A percentile compares a stretch with the other conserved stretches of the same genome.
phyloP scores from a whole-genome alignment of 2,113 vertebrate species.

The Lepisosteus osseus region DNA sequence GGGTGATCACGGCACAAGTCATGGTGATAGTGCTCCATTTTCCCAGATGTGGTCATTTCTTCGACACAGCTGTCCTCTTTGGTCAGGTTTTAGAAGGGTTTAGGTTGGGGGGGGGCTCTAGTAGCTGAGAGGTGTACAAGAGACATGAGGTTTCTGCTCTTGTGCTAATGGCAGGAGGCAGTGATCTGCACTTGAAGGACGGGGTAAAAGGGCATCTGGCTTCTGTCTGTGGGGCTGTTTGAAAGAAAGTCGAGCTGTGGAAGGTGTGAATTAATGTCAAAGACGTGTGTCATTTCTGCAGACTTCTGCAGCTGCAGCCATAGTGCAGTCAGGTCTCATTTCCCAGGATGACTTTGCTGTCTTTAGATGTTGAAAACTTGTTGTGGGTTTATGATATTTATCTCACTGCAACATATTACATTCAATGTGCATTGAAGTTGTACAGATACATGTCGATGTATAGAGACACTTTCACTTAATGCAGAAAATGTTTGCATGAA shows the following conservation, averaged over 20 bases:
- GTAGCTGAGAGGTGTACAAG: constrained; percentile 1
- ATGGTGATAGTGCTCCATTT: neutral
- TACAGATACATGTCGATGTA: neutral
- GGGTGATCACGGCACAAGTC: neutral
- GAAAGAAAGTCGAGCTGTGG: constrained; percentile 28
- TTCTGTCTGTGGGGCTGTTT: constrained; percentile 44
- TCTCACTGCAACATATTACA: too few species aligned
- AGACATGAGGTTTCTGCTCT: constrained; percentile 2
- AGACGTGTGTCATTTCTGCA: neutral
- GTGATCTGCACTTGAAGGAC: constrained; percentile 38
- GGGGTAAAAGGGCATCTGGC: constrained; percentile 44
- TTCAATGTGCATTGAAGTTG: too few species aligned
- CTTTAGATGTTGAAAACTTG: too few species aligned
- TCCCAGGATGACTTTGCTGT: neutral
- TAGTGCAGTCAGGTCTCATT: neutral
- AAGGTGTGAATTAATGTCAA: constrained; percentile 1
- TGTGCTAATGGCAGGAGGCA: constrained; percentile 17
- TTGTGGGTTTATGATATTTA: too few species aligned
- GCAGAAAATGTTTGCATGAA: too few species aligned
- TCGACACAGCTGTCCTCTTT: too few species aligned
- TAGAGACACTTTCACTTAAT: neutral
- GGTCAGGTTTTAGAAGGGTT: constrained; percentile 12
- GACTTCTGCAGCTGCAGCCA: neutral
- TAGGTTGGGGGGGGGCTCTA: constrained; percentile 14
- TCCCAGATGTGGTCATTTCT: neutral